phyloP scores from a whole-genome alignment of 1,140 invertebrate genomes.

The Pogonomyrmex californicus region DNA sequence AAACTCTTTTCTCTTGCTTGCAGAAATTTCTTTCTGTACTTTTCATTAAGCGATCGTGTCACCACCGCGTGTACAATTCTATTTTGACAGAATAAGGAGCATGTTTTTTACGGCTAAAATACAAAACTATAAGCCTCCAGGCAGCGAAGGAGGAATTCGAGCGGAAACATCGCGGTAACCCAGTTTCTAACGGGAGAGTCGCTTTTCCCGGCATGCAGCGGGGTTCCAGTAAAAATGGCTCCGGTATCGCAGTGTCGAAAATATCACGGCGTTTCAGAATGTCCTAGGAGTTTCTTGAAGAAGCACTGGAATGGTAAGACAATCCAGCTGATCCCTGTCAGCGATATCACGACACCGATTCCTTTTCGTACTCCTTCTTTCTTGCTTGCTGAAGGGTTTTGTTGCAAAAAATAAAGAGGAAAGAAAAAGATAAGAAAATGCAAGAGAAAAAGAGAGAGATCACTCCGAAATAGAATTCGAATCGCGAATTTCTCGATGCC shows the following conservation, averaged over 20 bases:
- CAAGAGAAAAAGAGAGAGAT: conserved; percentile 28
- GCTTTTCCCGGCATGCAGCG: conserved; percentile 37
- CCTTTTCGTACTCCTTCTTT: background rate
- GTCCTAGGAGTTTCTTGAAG: background rate
- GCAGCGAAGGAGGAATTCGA: conserved; percentile 46
- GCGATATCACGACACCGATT: conserved; percentile 26
- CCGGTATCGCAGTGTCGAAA: conserved; percentile 1
- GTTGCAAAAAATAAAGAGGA: background rate
- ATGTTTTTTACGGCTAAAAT: background rate
- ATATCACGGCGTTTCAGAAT: background rate
- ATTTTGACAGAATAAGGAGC: background rate
- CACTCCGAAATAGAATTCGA: background rate
- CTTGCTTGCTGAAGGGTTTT: background rate
- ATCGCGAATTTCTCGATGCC: background rate
- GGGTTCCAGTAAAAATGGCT: conserved; percentile 54
- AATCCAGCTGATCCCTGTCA: conserved; percentile 26
- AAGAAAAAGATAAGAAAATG: background rate
- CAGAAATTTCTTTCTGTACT: background rate
- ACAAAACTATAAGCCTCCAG: conserved; percentile 8
- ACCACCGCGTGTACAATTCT: background rate
- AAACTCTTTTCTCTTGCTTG: background rate
- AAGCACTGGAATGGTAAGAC: background rate
- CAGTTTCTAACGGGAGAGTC: conserved; percentile 63
- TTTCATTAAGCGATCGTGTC: background rate
- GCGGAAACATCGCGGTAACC: conserved; percentile 67